Base-by-base conservation (phyloP, 2,797 vertebrate species). In the Orestias chungarensis region DNA sequence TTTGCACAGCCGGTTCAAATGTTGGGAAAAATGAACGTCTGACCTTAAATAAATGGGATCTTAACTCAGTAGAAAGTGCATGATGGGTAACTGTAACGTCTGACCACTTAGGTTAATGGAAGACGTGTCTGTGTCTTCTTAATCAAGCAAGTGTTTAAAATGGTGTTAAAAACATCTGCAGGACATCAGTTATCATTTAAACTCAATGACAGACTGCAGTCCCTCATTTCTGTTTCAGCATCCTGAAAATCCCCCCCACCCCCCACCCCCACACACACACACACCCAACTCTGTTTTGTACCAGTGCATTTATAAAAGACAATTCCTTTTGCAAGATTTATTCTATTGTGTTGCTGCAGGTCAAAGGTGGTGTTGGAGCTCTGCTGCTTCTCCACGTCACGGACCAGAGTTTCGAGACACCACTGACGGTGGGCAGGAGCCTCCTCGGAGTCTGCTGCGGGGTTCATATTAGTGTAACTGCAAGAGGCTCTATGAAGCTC, bases 381-480 rank as follows among this genome's bases (percentile, higher is more conserved):
- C 65, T 65, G 83, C 42, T n/a, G 35, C 82, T 87, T 79, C 79
- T 82, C 84, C 81, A 80, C 81, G 82, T 79, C 75, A 66, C 80
- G 84, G 85, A 88, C 82, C 85, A 81, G 83, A 89, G 83, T 91
- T 80, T 78, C 74, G 43, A 81, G 80, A 88, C 75, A 68, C 69
- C 44, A 43, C 86, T 81, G 75, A 84, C 76, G 75, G 78, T 73
- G 29, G 75, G 64, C 72, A 62, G 78, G 76, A 52, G 81, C 82
- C 85, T 89, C 84, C 68, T 27, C n/a, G 67, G 73, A 84, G 89
- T 81, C 68, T 47, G 70, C 75, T 54, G 49, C 86, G 25, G 55
- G 70, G 81, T 83, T 86, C 77, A 66, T 77, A 73, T 76, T 70
- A 73, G 73, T 75, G 75, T 79, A 73, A 84, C 83, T 80, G 78